A percentile compares a stretch with the other conserved stretches of the same genome.
Evolutionary conservation across 2,797 vertebrate genomes (phyloP).

Genomic region (Lacerta bilineata): DNA sequence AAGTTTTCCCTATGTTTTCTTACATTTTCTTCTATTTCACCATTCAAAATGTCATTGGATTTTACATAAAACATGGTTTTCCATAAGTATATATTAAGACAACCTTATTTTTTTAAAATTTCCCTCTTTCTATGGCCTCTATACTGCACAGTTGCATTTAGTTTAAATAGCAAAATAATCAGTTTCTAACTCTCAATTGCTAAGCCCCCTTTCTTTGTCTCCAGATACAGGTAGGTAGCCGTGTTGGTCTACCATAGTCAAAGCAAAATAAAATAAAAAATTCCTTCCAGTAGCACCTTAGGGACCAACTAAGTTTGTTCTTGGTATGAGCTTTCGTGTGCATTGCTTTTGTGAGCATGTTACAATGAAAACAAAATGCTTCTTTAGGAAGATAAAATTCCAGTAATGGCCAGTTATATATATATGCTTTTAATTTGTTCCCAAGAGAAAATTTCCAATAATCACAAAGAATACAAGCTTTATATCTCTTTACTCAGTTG

Average conservation of each 20-base stretch:
- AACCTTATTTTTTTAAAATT: not conserved
- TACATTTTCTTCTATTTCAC: not conserved
- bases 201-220: constrained; percentile 32
- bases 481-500: not conserved
- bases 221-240: not conserved
- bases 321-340: too few relatives aligned
- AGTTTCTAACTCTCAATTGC: constrained; percentile 41
- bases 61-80: constrained; percentile 6
- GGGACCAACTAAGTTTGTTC: too few relatives aligned
- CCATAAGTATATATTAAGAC: constrained; percentile 22
- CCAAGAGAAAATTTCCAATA: not conserved
- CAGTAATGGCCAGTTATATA: not conserved
- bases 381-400: not conserved
- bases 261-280: too few relatives aligned
- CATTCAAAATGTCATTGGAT: not conserved
- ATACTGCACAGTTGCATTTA: not conserved
- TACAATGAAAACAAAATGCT: not conserved
- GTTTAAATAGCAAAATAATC: constrained; percentile 47
- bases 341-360: not conserved
- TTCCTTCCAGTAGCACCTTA: too few relatives aligned
- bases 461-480: not conserved
- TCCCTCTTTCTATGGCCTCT: not conserved
- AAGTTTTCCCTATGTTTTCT: not conserved
- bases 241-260: too few relatives aligned
- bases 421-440: not conserved